Evolutionary conservation across 30 jellyfish, hydroid and myxozoan species (phyloP), one percentile per base, ranked within the genome.

Genomic region (Hydractinia echinata): DNA sequence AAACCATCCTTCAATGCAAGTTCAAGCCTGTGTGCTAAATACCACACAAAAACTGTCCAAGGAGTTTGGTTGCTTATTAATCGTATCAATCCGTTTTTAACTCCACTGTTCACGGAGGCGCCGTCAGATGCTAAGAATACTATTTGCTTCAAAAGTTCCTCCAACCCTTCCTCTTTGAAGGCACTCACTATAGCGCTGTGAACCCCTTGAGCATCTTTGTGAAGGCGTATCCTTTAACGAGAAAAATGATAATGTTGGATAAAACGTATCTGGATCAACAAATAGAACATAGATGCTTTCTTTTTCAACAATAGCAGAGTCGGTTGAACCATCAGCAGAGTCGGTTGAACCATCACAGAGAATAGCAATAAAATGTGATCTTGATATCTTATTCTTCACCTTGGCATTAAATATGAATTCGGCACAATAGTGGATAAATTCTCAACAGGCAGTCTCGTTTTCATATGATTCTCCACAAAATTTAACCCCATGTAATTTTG

Each of bases 101-200:
- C 14, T 18, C 80, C 80, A 70, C 67, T 5, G 14, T 70, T 70
- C 6, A 70, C 80, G 49, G 56, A 18, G 68, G 80, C 80, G 5
- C 80, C 80, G 49, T 70, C 80, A 49, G 56, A 18, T 7, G 67
- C 80, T 70, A 70, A 51, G 49, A 70, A 70, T 18, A 70, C 80
- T 30, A 70, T 70, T 16, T 70, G 21, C 14, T 70, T 56, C 67
- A 18, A 5, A 20, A 70, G 51, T 5, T 70, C 67, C 49, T 54
- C 56, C 67, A 70, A 18, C 49, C 66, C 66, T 6, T 5, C 51
- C 56, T 70, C 80, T 4, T 70, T 56, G 49, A 5, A 70, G 5
- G 80, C 80, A 5, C 5, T 6, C 5, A 5, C 14, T 7, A 70
- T 5, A 70, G 80, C 80, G 49, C 67, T 15, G 21, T 70, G 21